Conservation (phyloP, 2,888 invertebrate species). For the Myopa testacea region DNA sequence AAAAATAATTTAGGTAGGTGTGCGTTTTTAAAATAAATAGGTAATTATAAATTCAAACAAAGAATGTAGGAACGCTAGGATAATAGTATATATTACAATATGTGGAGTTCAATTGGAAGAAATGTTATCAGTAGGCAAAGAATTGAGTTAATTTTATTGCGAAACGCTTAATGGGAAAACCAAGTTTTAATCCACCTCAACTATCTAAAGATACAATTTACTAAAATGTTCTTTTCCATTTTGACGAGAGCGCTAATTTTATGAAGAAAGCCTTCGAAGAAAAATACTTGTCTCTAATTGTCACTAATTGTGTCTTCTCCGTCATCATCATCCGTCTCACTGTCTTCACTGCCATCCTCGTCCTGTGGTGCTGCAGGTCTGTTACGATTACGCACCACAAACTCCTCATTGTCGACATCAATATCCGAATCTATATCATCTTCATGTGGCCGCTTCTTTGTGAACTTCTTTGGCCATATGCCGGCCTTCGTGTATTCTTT, state of each 20-base stretch:
- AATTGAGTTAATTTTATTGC: too few species aligned
- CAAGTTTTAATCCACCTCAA: too few species aligned
- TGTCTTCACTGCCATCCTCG: conserved; percentile 49
- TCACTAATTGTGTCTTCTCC: conserved; percentile 22
- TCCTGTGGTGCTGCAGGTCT: conserved; percentile 42
- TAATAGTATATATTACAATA: neutral
- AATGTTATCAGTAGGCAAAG: too few species aligned
- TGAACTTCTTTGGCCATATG: conserved; percentile 70
- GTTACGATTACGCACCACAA: conserved; percentile 55
- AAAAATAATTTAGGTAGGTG: neutral
- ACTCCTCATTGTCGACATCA: conserved; percentile 53
- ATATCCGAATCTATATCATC: conserved; percentile 51
- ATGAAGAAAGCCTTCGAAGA: too few species aligned
- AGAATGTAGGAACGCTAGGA: neutral
- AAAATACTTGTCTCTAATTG: neutral
- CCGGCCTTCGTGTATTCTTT: conserved; percentile 75
- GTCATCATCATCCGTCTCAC: conserved; percentile 47
- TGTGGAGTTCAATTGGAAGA: too few species aligned
- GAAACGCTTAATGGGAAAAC: too few species aligned
- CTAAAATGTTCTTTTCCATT: too few species aligned
- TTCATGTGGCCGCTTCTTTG: conserved; percentile 60
- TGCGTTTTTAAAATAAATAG: neutral
- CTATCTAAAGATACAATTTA: too few species aligned
- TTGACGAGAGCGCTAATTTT: too few species aligned
- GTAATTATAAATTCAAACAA: neutral